Evolutionary conservation across 2,113 vertebrate genomes (phyloP), one percentile per base, ranked within the genome.

Genomic region (Bagarius yarrelli): DNA sequence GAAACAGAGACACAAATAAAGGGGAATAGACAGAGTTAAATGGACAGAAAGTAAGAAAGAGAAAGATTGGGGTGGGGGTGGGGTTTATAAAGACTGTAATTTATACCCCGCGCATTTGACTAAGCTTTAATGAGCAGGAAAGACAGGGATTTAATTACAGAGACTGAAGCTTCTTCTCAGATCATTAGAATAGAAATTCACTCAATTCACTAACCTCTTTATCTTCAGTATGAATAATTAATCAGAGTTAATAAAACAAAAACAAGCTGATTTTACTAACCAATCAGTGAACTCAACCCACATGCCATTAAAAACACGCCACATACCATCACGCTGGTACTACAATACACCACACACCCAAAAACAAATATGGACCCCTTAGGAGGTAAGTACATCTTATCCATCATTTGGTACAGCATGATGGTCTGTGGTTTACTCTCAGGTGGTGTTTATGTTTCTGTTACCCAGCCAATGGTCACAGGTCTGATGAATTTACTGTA

Each of bases 101-200:
- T 90, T 89, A 64, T 86, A 76, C 85, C 87, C 85, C 85, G 83
- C 30, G 84, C 34, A 61, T 53, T 56, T 82, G 76, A 71, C 25
- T 69, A 44, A 84, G 80, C 80, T 78, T 57, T 70, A 11, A 80
- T 50, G 76, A 59, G 47, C 57, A 84, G 78, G 59, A 86, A 66
- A 84, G 79, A 83, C 79, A 52, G 50, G 79, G 88, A 87, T 81
- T 89, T 90, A 86, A 91, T 91, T 91, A 90, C 83, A 83, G 83
- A 85, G 89, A 84, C 87, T 83, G 73, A 85, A 85, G 83, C 86
- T 87, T 86, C 63, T 81, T 82, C 78, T 79, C 73, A 70, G 79
- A 44, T 66, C 53, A 59, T 40, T 64, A 40, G 76, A 72, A 55
- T 18, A 11, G 25, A n/a, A 30, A 78, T 40, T 23, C 52, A 36